phyloP scores from a whole-genome alignment of 2,888 invertebrate genomes.

The Philhelius pedissequus region DNA sequence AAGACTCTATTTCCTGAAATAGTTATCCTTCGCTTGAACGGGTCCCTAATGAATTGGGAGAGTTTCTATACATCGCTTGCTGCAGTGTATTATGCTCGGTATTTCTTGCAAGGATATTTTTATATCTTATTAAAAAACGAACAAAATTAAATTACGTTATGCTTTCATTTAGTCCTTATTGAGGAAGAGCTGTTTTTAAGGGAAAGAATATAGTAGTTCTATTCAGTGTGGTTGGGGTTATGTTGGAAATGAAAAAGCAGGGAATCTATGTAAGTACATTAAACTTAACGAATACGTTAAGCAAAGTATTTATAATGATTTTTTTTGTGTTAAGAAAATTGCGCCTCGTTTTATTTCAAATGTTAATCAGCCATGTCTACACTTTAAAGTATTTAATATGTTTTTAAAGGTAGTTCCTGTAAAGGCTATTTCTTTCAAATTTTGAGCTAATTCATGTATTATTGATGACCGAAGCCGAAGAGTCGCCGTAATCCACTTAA shows the following conservation, averaged over 20 bases:
- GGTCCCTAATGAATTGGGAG: constrained; percentile 56
- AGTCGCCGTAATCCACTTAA: too few species aligned
- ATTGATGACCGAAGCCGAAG: too few species aligned
- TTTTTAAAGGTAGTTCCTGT: too few species aligned
- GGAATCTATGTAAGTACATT: not conserved
- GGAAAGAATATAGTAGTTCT: not conserved
- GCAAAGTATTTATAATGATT: not conserved
- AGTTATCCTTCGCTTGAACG: constrained; percentile 25
- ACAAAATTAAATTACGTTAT: not conserved
- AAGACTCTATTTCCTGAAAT: constrained; percentile 30
- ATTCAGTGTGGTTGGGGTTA: not conserved
- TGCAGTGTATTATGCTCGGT: not conserved
- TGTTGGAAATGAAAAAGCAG: not conserved
- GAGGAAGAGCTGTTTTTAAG: not conserved
- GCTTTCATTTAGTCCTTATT: not conserved
- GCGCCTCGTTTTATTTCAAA: not conserved
- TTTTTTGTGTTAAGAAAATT: not conserved
- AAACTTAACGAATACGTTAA: not conserved
- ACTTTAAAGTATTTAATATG: too few species aligned
- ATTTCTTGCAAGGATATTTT: not conserved
- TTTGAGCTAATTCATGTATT: too few species aligned
- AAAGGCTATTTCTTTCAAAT: too few species aligned
- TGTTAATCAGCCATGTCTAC: not conserved
- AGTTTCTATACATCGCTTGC: not conserved
- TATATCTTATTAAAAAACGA: not conserved